Base-by-base conservation (phyloP, 53 echinoderm and acorn worm species). In the Mesocentrotus franciscanus region DNA sequence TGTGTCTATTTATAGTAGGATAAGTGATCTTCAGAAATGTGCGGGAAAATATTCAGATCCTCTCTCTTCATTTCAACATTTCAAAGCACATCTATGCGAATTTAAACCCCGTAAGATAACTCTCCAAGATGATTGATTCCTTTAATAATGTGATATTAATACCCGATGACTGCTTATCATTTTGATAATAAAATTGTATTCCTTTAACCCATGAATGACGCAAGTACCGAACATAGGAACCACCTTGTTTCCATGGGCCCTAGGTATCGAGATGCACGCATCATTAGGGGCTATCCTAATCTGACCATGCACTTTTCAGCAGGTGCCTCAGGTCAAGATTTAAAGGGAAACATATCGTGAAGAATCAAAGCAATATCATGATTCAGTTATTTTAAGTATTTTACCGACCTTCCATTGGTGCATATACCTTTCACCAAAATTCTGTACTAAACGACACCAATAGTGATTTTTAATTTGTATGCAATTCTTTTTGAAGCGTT, bases 241-340 rank as follows among this genome's bases (percentile, higher is more conserved):
- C 36, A 42, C 39, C 18, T 36, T 81, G 81, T 81, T 81, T 81
- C 81, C 22, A 81, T 42, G 81, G 81, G 81, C 81, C 81, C 9
- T 39, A 81, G 81, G 81, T 39, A 8, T 42, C 20, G 4, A 42
- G 81, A 81, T 81, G 42, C 17, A 36, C 9, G 22, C 42, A 12
- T 74, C 74, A 2, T 12, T 30, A 32, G 0, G 13, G 81, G 42
- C 6, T 42, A 42, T 42, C 6, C 16, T 33, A 18, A 42, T 36
- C 20, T 81, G 81, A 81, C 81, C 81, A 81, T 81, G 81, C 81
- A 81, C 81, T 81, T 81, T 81, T 81, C 42, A 42, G 20, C 17
- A 81, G 81, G 42, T 42, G 36, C 81, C 22, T 27, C 81, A 9
- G 42, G 81, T 42, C 0, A 20, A 36, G 17, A 39, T 33, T 42